phyloP scores from a whole-genome alignment of 2,888 invertebrate species.

The Meganola albula region DNA sequence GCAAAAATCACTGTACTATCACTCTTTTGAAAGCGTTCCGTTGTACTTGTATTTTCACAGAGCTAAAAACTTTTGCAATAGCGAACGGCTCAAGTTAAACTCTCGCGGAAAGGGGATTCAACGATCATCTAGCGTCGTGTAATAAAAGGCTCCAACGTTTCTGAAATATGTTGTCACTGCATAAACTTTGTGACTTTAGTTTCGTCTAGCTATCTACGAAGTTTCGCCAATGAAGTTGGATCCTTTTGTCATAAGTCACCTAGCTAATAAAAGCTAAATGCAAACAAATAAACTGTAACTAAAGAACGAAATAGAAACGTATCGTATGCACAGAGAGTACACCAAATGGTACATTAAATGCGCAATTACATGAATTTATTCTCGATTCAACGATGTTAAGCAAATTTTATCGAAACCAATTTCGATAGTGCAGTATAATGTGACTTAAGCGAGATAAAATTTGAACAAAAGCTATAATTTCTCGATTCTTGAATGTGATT shows the following conservation, averaged over 20 bases:
- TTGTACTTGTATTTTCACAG: constrained; percentile 74
- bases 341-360: constrained; percentile 49
- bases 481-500: constrained; percentile 55
- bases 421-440: constrained; percentile 62
- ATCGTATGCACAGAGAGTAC: constrained; percentile 25
- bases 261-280: constrained; percentile 28
- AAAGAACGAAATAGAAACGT: constrained; percentile 28
- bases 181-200: constrained; percentile 73
- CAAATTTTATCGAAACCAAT: constrained; percentile 68
- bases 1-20: constrained; percentile 53
- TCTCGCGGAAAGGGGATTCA: constrained; percentile 51
- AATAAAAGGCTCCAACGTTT: constrained; percentile 64
- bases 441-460: constrained; percentile 57
- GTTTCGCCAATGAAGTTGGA: constrained; percentile 41
- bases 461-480: constrained; percentile 58
- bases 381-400: constrained; percentile 50
- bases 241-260: constrained; percentile 31
- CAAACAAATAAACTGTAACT: constrained; percentile 20
- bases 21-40: constrained; percentile 73
- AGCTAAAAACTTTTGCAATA: constrained; percentile 74
- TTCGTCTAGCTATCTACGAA: constrained; percentile 55
- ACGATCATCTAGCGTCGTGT: constrained; percentile 64
- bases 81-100: constrained; percentile 60
- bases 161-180: constrained; percentile 74
- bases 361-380: constrained; percentile 67